Evolutionary conservation across 1,140 invertebrate species (phyloP).

Genomic region (Lethocerus indicus): DNA sequence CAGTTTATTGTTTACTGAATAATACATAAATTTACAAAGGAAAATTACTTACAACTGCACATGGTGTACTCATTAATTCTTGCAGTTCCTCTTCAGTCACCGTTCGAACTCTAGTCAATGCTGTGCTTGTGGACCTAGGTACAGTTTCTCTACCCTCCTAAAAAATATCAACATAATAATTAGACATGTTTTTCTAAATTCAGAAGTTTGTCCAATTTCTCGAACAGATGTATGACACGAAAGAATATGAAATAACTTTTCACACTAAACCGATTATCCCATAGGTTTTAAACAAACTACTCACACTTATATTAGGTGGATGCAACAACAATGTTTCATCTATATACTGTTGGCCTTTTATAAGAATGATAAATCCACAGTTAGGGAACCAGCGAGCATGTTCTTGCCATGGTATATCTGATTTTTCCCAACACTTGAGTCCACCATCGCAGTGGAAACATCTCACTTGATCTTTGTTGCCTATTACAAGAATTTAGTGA

Average conservation of each 20-base stretch:
- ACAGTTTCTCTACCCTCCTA: too few relatives aligned
- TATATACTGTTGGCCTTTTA: conserved; percentile 64
- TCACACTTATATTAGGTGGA: neutral
- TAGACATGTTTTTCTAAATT: neutral
- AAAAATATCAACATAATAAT: too few relatives aligned
- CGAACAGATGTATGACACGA: neutral
- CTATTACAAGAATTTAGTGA: conserved; percentile 27
- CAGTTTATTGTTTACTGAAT: neutral
- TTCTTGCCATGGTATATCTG: conserved; percentile 76
- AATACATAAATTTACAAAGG: neutral
- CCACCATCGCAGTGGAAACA: conserved; percentile 88
- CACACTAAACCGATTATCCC: neutral
- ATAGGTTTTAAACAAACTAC: neutral
- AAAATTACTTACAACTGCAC: conserved; percentile 25
- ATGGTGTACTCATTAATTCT: conserved; percentile 32
- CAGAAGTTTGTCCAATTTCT: neutral
- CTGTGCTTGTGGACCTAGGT: too few relatives aligned
- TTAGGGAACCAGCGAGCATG: conserved; percentile 79
- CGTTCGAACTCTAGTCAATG: conserved; percentile 4
- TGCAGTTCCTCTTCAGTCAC: conserved; percentile 31
- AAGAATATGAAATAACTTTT: neutral
- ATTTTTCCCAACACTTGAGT: conserved; percentile 64
- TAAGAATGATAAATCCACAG: conserved; percentile 59
- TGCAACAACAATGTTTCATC: too few relatives aligned
- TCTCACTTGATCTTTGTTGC: conserved; percentile 50